phyloP scores from a whole-genome alignment of 1,140 invertebrate species.

The Augochlora pura region DNA sequence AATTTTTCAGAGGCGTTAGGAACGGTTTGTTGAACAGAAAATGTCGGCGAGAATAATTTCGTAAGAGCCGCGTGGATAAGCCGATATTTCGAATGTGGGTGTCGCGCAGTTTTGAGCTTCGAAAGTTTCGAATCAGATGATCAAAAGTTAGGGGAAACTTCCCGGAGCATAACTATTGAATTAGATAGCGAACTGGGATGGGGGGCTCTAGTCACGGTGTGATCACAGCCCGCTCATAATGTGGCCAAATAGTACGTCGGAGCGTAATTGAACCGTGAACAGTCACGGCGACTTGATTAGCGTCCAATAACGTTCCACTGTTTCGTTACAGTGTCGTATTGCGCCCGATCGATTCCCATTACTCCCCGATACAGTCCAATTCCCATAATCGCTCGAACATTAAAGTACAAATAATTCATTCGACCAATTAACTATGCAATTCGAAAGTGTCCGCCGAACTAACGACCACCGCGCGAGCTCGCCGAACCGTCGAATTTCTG shows the following conservation, averaged over 20 bases:
- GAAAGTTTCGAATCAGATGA: not conserved
- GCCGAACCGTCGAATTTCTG: too few relatives aligned
- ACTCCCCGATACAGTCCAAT: not conserved
- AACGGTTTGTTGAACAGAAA: too few relatives aligned
- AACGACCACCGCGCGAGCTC: too few relatives aligned
- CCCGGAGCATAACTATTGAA: not conserved
- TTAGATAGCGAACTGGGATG: not conserved
- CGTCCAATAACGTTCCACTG: not conserved
- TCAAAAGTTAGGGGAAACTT: constrained; percentile 26
- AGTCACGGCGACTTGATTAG: not conserved
- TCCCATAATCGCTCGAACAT: not conserved
- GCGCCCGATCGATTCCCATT: not conserved
- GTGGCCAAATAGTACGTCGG: not conserved
- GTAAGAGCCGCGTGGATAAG: too few relatives aligned
- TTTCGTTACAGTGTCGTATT: not conserved
- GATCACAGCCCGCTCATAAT: not conserved
- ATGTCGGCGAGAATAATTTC: too few relatives aligned
- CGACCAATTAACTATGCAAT: too few relatives aligned
- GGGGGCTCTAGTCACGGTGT: not conserved
- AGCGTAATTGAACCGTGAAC: constrained; percentile 27
- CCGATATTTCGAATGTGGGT: too few relatives aligned
- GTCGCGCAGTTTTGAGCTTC: too few relatives aligned
- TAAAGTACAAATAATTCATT: not conserved
- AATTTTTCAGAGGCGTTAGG: too few relatives aligned
- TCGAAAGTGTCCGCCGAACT: too few relatives aligned